These are phyloP conservation scores for Lasioglossum villosulum DNA, from an alignment of 2,888 invertebrate genomes.

Conservation along the genomic window DNA sequence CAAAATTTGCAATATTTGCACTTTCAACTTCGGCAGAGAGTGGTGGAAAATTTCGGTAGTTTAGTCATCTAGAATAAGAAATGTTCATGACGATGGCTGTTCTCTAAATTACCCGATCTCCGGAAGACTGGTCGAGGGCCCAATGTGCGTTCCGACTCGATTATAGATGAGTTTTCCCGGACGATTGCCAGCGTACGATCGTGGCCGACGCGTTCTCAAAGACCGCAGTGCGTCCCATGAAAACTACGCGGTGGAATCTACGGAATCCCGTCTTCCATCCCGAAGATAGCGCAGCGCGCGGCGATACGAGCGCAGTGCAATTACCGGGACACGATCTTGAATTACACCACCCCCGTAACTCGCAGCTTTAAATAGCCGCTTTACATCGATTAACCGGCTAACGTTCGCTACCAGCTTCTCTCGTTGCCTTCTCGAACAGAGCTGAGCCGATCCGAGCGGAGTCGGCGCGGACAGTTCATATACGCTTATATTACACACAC, in stretches of 20 bases:
- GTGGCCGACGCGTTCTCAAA: slow-evolving; percentile 23
- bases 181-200: slow-evolving; percentile 11
- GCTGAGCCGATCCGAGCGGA: too few species aligned
- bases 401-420: not conserved
- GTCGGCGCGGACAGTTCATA: not conserved
- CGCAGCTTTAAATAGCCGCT: slow-evolving; percentile 22
- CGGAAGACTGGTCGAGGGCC: slow-evolving; percentile 14
- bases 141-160: slow-evolving; percentile 22
- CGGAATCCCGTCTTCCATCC: slow-evolving; percentile 1
- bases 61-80: too few species aligned
- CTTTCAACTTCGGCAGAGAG: too few species aligned
- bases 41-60: too few species aligned
- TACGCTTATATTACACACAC: not conserved
- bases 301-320: not conserved
- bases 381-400: slow-evolving; percentile 17
- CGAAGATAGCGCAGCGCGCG: slow-evolving; percentile 6
- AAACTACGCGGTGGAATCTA: not conserved
- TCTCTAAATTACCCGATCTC: slow-evolving; percentile 23
- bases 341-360: slow-evolving; percentile 30
- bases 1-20: too few species aligned
- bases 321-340: slow-evolving; percentile 27
- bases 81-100: not conserved
- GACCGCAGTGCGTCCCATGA: not conserved
- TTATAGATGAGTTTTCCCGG: slow-evolving; percentile 28
- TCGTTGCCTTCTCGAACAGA: not conserved